Percentiles rank a stretch among this genome's conserved stretches.
phyloP scores from a whole-genome alignment of 2,888 invertebrate genomes.

The Synanthedon andrenaeformis region DNA sequence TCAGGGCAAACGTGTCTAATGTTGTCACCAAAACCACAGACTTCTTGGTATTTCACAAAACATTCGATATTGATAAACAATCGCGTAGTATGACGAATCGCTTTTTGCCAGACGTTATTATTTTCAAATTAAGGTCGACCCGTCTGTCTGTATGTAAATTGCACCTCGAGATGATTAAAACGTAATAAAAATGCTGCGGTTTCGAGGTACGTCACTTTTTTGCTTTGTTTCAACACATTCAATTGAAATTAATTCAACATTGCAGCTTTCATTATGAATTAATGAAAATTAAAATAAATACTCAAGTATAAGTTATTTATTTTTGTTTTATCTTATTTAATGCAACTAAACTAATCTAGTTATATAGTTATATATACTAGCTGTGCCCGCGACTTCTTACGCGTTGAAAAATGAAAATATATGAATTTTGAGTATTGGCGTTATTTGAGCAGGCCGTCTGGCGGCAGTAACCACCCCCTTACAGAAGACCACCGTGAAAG shows the following conservation, averaged over 20 bases:
- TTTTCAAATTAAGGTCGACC: constrained; percentile 60
- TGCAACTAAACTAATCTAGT: too few relatives aligned
- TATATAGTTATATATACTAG: too few relatives aligned
- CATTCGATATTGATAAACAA: constrained; percentile 32
- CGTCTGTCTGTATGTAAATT: constrained; percentile 45
- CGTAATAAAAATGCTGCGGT: constrained; percentile 18
- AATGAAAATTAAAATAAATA: too few relatives aligned
- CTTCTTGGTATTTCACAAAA: constrained; percentile 32
- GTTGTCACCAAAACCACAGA: constrained; percentile 19
- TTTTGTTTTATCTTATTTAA: too few relatives aligned
- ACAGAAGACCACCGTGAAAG: too few relatives aligned
- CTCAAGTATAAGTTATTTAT: too few relatives aligned
- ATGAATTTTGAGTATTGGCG: too few relatives aligned
- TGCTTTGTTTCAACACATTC: neutral
- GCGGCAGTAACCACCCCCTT: too few relatives aligned
- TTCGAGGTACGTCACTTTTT: neutral
- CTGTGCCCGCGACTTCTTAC: too few relatives aligned
- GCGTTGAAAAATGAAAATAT: too few relatives aligned
- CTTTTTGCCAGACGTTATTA: constrained; percentile 52
- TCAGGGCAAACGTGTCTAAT: neutral
- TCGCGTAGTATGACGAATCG: constrained; percentile 21
- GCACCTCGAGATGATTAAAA: constrained; percentile 28
- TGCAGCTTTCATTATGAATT: too few relatives aligned
- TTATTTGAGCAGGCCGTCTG: too few relatives aligned
- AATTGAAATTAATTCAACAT: neutral